A percentile compares a stretch with the other conserved stretches of the same genome.
Evolutionary conservation across 23 tunicate species (phyloP).

Genomic region (Aplidium turbinatum): DNA sequence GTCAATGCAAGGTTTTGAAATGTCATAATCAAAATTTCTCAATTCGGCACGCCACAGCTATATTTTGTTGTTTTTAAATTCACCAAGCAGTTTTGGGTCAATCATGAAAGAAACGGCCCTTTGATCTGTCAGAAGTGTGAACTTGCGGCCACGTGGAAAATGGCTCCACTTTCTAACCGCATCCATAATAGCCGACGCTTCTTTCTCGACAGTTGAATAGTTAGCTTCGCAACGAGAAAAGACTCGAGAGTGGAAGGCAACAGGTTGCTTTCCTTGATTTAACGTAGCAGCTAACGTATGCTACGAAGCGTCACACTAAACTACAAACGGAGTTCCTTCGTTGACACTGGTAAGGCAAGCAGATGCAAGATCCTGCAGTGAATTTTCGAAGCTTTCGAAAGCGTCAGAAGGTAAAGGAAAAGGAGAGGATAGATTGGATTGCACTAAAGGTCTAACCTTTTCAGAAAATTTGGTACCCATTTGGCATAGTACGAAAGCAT

Average conservation of each 20-base stretch:
- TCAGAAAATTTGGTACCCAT: too few species aligned
- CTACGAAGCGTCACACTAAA: not conserved
- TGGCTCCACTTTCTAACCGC: not conserved
- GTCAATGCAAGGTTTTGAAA: too few species aligned
- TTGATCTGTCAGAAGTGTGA: not conserved
- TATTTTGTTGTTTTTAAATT: too few species aligned
- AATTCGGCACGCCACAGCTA: too few species aligned
- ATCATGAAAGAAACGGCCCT: not conserved
- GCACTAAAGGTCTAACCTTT: too few species aligned
- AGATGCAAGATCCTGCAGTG: not conserved
- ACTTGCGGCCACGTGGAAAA: not conserved
- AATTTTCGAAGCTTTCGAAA: not conserved
- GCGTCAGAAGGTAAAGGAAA: not conserved
- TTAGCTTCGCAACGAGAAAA: not conserved
- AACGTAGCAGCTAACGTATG: slow-evolving; percentile 1
- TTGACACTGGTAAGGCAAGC: not conserved
- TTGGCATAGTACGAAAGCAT: not conserved
- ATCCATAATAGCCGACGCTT: not conserved
- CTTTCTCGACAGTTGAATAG: too few species aligned
- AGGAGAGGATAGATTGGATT: not conserved
- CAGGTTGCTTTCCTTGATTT: not conserved
- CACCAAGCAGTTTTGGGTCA: not conserved
- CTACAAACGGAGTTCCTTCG: not conserved
- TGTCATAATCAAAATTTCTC: too few species aligned
- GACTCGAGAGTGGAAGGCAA: slow-evolving; percentile 3